Percentiles rank a stretch among this genome's conserved stretches.
Conservation (phyloP, 1,140 invertebrate species). For the Calliphora vicina region DNA sequence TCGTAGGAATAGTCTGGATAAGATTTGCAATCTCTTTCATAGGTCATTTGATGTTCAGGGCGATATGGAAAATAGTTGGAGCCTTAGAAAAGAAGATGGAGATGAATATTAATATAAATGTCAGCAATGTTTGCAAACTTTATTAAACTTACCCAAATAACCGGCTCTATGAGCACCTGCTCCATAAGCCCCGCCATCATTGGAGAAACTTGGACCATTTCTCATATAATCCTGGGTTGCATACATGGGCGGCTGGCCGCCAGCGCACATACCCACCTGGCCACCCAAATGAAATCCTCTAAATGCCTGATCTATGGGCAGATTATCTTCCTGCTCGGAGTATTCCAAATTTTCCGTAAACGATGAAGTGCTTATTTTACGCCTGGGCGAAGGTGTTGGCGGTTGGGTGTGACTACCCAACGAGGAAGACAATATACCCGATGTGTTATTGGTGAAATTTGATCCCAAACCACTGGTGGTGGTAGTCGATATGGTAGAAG, state of each 20-base stretch:
- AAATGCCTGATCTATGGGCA: conserved; percentile 42
- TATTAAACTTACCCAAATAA: conserved; percentile 54
- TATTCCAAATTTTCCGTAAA: conserved; percentile 46
- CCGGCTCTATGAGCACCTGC: conserved; percentile 53
- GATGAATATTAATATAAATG: neutral
- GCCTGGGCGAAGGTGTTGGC: conserved; percentile 74
- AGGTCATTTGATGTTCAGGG: conserved; percentile 56
- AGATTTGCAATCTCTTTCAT: conserved; percentile 60
- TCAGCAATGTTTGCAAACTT: neutral
- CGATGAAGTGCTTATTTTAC: conserved; percentile 72
- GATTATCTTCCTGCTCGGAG: conserved; percentile 31
- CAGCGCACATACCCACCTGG: conserved; percentile 20
- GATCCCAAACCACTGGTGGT: conserved; percentile 64
- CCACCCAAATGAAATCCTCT: conserved; percentile 54
- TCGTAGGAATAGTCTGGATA: conserved; percentile 63
- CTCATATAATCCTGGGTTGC: conserved; percentile 65
- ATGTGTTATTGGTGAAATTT: conserved; percentile 61
- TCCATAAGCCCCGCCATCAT: conserved; percentile 49
- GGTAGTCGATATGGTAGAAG: conserved; percentile 59
- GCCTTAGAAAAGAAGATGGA: no score
- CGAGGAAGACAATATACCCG: conserved; percentile 50
- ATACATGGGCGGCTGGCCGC: conserved; percentile 49
- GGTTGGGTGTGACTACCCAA: conserved; percentile 61
- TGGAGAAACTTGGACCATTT: conserved; percentile 59
- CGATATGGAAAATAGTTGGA: conserved; percentile 62